phyloP scores from a whole-genome alignment of 1,140 invertebrate species.

The Psilanteris sp. region DNA sequence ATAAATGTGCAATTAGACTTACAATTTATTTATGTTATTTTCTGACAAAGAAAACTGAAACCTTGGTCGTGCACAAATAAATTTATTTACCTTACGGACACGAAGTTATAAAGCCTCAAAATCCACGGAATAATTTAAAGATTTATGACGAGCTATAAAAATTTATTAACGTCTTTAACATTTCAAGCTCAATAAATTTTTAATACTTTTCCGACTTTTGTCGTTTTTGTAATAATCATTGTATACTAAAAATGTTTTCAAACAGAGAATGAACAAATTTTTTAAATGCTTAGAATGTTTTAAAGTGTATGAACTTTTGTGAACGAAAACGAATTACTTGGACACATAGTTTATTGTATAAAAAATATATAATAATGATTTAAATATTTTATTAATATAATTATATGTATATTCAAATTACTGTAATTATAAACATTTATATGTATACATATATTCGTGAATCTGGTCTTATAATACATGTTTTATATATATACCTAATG shows the following conservation, averaged over 20 bases:
- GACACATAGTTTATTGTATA: too few species aligned
- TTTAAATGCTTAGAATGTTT: too few species aligned
- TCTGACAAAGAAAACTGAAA: constrained; percentile 2
- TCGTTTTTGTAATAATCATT: constrained; percentile 11
- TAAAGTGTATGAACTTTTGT: too few species aligned
- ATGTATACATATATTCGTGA: not conserved
- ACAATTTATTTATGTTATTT: not conserved
- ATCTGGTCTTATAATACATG: too few species aligned
- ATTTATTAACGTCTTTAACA: constrained; percentile 45
- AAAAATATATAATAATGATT: too few species aligned
- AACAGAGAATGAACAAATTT: too few species aligned
- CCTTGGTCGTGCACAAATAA: constrained; percentile 10
- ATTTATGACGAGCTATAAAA: constrained; percentile 47
- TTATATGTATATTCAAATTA: too few species aligned
- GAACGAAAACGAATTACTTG: too few species aligned
- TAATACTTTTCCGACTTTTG: constrained; percentile 33
- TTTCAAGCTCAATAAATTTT: constrained; percentile 44
- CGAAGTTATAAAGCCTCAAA: constrained; percentile 40
- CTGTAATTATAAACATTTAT: constrained; percentile 4
- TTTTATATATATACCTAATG: constrained; percentile 26
- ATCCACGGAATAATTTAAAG: constrained; percentile 26
- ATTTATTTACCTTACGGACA: constrained; percentile 30
- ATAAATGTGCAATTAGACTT: too few species aligned
- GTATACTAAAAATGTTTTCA: constrained; percentile 3
- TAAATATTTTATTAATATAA: constrained; percentile 30